Evolutionary conservation across 2,113 vertebrate species (phyloP).

Genomic region (Excalfactoria chinensis): DNA sequence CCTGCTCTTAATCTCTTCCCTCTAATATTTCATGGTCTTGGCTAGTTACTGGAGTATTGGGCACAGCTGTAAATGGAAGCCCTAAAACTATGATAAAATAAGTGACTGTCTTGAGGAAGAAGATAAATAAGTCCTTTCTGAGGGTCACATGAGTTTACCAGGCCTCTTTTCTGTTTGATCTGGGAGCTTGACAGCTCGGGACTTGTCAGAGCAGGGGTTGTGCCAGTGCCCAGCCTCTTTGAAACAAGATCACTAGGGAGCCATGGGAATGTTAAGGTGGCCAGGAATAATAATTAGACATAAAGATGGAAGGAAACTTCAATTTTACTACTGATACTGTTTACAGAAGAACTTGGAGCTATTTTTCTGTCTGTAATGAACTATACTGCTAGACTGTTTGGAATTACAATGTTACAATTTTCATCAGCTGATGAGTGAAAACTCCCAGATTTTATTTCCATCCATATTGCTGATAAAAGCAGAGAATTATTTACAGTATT

Average conservation of each 20-base stretch:
- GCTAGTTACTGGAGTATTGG: background rate
- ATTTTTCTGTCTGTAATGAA: background rate
- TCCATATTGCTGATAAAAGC: background rate
- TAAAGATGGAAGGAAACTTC: background rate
- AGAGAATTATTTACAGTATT: conserved; percentile 5
- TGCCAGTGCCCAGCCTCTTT: background rate
- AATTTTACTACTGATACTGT: background rate
- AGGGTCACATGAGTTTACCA: background rate
- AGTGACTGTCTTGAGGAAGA: background rate
- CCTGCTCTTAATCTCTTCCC: background rate
- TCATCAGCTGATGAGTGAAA: background rate
- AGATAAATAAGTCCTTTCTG: background rate
- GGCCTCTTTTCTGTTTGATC: background rate
- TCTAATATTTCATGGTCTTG: background rate
- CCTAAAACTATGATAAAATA: background rate
- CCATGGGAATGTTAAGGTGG: background rate
- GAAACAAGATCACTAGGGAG: background rate
- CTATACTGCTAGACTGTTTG: background rate
- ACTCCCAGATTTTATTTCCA: background rate
- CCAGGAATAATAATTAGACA: background rate
- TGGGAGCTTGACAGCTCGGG: background rate
- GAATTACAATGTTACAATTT: background rate
- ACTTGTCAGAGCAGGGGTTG: background rate
- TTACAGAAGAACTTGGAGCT: background rate
- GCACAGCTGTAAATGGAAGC: background rate